These are phyloP conservation scores for Chelonus insularis DNA, from an alignment of 1,140 invertebrate species.

Conservation along the genomic window DNA sequence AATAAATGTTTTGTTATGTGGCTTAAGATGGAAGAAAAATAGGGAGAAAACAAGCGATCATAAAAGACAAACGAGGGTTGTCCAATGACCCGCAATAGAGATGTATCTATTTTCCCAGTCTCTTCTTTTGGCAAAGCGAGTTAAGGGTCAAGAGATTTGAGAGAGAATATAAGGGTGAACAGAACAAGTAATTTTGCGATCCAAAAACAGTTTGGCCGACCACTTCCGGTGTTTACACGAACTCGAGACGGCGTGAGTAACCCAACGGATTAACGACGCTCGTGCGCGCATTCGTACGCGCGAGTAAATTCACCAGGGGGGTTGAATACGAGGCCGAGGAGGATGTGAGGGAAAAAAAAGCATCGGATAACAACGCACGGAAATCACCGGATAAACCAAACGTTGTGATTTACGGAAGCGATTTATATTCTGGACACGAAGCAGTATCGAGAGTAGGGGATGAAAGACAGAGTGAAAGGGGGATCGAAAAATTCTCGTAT, in stretches of 20 bases:
- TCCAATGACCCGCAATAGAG: slow-evolving; percentile 20
- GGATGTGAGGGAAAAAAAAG: background rate
- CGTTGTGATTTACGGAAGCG: slow-evolving; percentile 28
- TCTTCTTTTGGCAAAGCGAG: background rate
- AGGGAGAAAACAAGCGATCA: background rate
- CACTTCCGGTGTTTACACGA: slow-evolving; percentile 37
- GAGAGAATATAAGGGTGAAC: background rate
- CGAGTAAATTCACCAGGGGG: slow-evolving; percentile 5
- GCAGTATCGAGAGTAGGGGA: slow-evolving; percentile 10
- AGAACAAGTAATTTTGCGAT: slow-evolving; percentile 35
- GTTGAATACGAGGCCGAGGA: background rate
- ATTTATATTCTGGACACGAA: slow-evolving; percentile 29
- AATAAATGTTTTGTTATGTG: too few species aligned
- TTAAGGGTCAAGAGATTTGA: slow-evolving; percentile 9
- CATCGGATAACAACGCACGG: slow-evolving; percentile 27
- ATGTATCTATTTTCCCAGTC: slow-evolving; percentile 14
- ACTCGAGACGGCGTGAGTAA: slow-evolving; percentile 40
- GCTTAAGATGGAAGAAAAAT: background rate
- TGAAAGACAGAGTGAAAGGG: slow-evolving; percentile 4
- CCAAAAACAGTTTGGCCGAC: slow-evolving; percentile 32
- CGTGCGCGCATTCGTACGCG: slow-evolving; percentile 36
- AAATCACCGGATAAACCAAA: slow-evolving; percentile 30
- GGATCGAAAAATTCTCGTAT: slow-evolving; percentile 3
- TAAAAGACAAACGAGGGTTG: slow-evolving; percentile 25
- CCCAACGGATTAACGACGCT: slow-evolving; percentile 40